Percentiles rank a stretch among this genome's conserved stretches.
Conservation (phyloP, 2,113 vertebrate species). For the Rhineura floridana region DNA sequence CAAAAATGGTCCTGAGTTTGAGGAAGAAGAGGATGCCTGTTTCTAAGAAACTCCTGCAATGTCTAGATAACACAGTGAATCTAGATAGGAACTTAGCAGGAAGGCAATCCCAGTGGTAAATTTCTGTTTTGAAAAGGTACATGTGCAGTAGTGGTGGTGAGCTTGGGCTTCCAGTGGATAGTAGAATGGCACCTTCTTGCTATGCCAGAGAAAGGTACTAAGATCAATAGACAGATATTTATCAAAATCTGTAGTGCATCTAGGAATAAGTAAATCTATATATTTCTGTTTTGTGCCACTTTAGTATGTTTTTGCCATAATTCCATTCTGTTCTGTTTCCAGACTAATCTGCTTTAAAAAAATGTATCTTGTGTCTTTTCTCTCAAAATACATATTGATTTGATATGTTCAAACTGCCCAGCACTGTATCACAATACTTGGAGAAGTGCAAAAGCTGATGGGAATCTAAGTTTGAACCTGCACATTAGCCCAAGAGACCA, state of each 20-base stretch:
- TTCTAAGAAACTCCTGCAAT: neutral
- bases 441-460: too few relatives aligned
- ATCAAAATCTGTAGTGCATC: too few relatives aligned
- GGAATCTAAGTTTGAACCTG: too few relatives aligned
- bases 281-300: too few relatives aligned
- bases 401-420: too few relatives aligned
- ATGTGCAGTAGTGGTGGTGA: rapidly evolving
- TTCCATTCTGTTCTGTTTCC: neutral
- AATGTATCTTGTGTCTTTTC: neutral
- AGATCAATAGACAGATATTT: neutral
- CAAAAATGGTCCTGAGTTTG: neutral
- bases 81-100: neutral
- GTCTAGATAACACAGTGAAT: neutral
- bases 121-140: neutral
- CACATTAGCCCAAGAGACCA: too few relatives aligned
- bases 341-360: neutral
- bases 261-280: neutral
- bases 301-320: neutral
- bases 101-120: neutral
- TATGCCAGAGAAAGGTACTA: neutral
- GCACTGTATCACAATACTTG: too few relatives aligned
- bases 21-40: neutral
- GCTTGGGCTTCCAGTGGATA: neutral
- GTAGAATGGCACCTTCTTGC: neutral
- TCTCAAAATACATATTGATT: too few relatives aligned